Evolutionary conservation across 2,888 invertebrate species (phyloP).

Genomic region (Rhingia campestris): DNA sequence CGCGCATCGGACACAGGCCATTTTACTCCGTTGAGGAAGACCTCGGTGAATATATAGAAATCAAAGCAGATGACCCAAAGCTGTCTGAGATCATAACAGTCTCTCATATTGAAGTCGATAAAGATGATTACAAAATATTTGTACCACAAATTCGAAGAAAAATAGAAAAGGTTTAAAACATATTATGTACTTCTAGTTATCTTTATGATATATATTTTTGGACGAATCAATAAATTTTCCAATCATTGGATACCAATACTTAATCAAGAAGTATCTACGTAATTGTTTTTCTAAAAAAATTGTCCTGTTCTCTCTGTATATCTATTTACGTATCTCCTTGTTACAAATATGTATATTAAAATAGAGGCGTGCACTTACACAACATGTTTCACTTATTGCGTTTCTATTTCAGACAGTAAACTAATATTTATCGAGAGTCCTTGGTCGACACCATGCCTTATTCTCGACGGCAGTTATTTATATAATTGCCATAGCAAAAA

Average conservation of each 20-base stretch:
- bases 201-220: conserved; percentile 42
- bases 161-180: conserved; percentile 21
- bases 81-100: conserved; percentile 79
- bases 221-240: conserved; percentile 56
- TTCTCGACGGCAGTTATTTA: conserved; percentile 80
- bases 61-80: conserved; percentile 80
- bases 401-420: conserved; percentile 75
- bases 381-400: conserved; percentile 55
- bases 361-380: conserved; percentile 36
- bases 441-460: conserved; percentile 82
- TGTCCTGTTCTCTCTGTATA: not conserved
- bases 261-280: conserved; percentile 10
- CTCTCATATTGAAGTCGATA: conserved; percentile 80
- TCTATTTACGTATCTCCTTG: conserved; percentile 4
- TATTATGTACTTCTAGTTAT: conserved; percentile 1
- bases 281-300: conserved; percentile 38
- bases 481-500: conserved; percentile 83
- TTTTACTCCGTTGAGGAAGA: conserved; percentile 81
- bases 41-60: conserved; percentile 81
- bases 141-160: conserved; percentile 76
- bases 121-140: conserved; percentile 80
- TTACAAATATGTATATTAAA: conserved; percentile 26
- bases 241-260: not conserved
- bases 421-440: conserved; percentile 82
- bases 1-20: conserved; percentile 81